phyloP scores from a whole-genome alignment of 2,888 invertebrate genomes.

The Troides helena region DNA sequence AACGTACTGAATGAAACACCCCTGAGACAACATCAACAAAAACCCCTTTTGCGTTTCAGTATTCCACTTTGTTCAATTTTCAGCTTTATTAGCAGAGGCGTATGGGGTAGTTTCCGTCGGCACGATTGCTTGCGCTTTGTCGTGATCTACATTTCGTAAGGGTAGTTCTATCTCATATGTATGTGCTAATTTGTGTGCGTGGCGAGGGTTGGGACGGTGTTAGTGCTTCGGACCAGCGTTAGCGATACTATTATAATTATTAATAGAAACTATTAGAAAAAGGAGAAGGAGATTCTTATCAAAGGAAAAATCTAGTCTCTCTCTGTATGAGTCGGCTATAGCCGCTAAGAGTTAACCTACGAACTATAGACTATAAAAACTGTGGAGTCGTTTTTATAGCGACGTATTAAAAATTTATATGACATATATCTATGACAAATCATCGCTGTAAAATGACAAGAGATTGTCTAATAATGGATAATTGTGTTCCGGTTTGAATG shows the following conservation, averaged over 20 bases:
- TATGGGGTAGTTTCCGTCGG: slow-evolving; percentile 1
- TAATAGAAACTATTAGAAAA: too few relatives aligned
- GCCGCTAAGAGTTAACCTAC: too few relatives aligned
- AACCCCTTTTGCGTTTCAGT: slow-evolving; percentile 23
- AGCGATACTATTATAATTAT: slow-evolving; percentile 10
- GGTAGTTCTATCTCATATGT: slow-evolving; percentile 27
- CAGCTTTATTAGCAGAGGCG: background rate
- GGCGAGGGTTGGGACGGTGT: slow-evolving; percentile 14
- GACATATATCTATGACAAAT: too few relatives aligned
- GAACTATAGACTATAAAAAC: too few relatives aligned
- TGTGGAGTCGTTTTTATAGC: too few relatives aligned
- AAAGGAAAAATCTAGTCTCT: too few relatives aligned
- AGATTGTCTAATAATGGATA: too few relatives aligned
- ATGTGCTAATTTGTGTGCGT: slow-evolving; percentile 29
- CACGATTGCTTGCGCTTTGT: background rate
- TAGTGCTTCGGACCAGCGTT: slow-evolving; percentile 11
- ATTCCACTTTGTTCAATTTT: background rate
- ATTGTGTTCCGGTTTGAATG: too few relatives aligned
- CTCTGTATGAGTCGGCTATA: too few relatives aligned
- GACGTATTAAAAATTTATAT: too few relatives aligned
- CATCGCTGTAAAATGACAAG: too few relatives aligned
- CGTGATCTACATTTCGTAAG: slow-evolving; percentile 25
- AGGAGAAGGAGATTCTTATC: too few relatives aligned
- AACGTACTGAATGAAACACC: slow-evolving; percentile 25
- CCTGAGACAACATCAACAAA: slow-evolving; percentile 28